Evolutionary conservation across 1,140 invertebrate species (phyloP).

Genomic region (Lordiphosa collinella): DNA sequence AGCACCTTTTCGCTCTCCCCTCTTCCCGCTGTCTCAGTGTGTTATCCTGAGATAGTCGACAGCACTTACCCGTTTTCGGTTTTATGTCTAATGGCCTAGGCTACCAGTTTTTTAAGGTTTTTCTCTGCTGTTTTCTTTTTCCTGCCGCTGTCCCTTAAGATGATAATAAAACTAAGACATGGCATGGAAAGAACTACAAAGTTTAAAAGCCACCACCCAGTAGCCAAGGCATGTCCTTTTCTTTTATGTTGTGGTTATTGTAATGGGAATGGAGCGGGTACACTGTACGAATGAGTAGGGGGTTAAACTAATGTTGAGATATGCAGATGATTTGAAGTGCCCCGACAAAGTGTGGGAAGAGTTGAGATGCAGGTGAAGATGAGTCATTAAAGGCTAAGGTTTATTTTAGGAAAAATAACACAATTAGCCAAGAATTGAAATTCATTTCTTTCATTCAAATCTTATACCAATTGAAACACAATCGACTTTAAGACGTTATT

Average conservation of each 20-base stretch:
- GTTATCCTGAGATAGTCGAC: slow-evolving; percentile 65
- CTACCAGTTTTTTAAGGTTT: slow-evolving; percentile 49
- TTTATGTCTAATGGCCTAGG: slow-evolving; percentile 67
- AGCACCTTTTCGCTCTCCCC: slow-evolving; percentile 37
- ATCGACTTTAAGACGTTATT: too few species aligned
- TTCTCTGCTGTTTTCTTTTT: slow-evolving; percentile 38
- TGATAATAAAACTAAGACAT: slow-evolving; percentile 68
- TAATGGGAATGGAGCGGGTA: slow-evolving; percentile 51
- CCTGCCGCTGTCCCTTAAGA: slow-evolving; percentile 58
- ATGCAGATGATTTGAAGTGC: slow-evolving; percentile 25
- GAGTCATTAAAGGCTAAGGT: too few species aligned
- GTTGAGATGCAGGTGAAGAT: too few species aligned
- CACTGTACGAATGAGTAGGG: slow-evolving; percentile 20
- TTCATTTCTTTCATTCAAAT: too few species aligned
- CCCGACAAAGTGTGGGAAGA: not conserved
- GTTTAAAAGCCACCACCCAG: slow-evolving; percentile 50
- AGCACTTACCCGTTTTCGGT: slow-evolving; percentile 52
- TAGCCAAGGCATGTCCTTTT: slow-evolving; percentile 63
- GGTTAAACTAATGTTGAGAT: slow-evolving; percentile 18
- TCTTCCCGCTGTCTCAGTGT: not conserved
- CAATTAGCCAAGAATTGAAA: too few species aligned
- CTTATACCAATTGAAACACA: too few species aligned
- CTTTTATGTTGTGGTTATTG: slow-evolving; percentile 73
- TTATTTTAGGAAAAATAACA: too few species aligned
- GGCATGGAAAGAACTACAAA: slow-evolving; percentile 56